Evolutionary conservation across 2,888 invertebrate genomes (phyloP).

Genomic region (Erebia palarica): DNA sequence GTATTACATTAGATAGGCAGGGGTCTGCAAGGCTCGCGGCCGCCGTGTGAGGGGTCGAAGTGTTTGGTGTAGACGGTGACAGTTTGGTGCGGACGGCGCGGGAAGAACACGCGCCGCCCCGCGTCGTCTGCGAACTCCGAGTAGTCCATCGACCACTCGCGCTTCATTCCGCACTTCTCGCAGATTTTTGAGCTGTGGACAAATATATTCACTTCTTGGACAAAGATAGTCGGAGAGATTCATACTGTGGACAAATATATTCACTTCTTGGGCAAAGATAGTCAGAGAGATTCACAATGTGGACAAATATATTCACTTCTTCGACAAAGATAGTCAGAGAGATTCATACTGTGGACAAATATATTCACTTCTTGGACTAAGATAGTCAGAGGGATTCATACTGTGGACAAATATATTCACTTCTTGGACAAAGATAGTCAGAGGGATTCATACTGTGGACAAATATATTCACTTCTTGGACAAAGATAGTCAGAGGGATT

Average conservation of each 20-base stretch:
- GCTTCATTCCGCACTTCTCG: conserved; percentile 74
- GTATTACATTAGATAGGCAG: conserved; percentile 33
- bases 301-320: conserved; percentile 28
- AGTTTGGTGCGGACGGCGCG: conserved; percentile 72
- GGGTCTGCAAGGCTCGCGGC: conserved; percentile 47
- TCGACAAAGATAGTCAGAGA: too few species aligned
- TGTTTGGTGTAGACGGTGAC: conserved; percentile 69
- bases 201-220: neutral
- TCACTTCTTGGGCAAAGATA: too few species aligned
- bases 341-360: conserved; percentile 57
- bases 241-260: conserved; percentile 53
- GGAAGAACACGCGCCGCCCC: conserved; percentile 75
- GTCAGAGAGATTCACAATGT: too few species aligned
- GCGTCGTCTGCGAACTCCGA: conserved; percentile 72
- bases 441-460: too few species aligned
- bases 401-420: conserved; percentile 50
- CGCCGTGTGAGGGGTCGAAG: conserved; percentile 44
- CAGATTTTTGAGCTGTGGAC: conserved; percentile 70
- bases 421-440: too few species aligned
- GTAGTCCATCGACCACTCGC: conserved; percentile 76
- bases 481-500: too few species aligned
- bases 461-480: neutral
- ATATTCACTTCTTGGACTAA: conserved; percentile 1
- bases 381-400: too few species aligned
- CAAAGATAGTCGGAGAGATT: too few species aligned